phyloP scores from a whole-genome alignment of 2,888 invertebrate species.

The Unio pictorum region DNA sequence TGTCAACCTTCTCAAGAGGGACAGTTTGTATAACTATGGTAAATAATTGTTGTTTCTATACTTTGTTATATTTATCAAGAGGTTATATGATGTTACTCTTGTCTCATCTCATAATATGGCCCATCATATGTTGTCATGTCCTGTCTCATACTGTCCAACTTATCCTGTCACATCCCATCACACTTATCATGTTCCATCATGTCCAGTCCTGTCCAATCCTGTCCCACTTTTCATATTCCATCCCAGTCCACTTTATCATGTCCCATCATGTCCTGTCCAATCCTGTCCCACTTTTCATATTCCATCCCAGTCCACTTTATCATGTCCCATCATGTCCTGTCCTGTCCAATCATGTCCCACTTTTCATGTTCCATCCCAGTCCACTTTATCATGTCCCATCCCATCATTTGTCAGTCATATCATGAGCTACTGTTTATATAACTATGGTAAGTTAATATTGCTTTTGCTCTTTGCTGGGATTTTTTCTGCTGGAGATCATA shows the following conservation, averaged over 20 bases:
- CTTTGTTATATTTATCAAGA: not conserved
- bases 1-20: constrained; percentile 68
- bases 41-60: constrained; percentile 13
- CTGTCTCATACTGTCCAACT: too few relatives aligned
- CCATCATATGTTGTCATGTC: not conserved
- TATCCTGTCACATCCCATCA: too few relatives aligned
- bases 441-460: not conserved
- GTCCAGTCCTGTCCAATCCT: too few relatives aligned
- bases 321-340: not conserved
- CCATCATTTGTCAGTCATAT: not conserved
- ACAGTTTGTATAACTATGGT: constrained; percentile 70
- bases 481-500: too few relatives aligned
- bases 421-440: not conserved
- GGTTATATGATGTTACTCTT: not conserved
- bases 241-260: not conserved
- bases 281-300: too few relatives aligned
- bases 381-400: not conserved
- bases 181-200: too few relatives aligned
- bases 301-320: too few relatives aligned
- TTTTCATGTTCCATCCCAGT: too few relatives aligned
- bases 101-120: not conserved
- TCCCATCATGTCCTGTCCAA: not conserved
- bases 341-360: too few relatives aligned
- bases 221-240: not conserved
- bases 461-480: too few relatives aligned